Base-by-base conservation (phyloP, 2,888 invertebrate genomes). In the Melieria crassipennis region DNA sequence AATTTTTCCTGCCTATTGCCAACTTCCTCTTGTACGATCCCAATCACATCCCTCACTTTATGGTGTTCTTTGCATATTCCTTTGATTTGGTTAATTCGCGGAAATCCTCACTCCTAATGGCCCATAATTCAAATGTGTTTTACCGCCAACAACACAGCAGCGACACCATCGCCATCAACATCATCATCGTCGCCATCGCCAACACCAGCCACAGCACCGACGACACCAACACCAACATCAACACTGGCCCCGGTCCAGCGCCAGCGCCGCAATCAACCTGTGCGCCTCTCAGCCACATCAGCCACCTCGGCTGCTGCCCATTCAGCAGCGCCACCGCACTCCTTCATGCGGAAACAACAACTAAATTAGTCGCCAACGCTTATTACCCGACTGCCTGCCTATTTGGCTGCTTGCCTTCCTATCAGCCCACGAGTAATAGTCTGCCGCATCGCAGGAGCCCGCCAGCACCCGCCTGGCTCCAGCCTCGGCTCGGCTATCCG, bases 301-400 rank as follows among this genome's bases (percentile, higher is more conserved):
- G 30, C 3, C 30, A 30, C 30, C 30, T 30, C 30, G 30, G 30
- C 30, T 30, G 30, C 30, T 30, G 30, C 30, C 30, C 30, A 30
- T 30, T 30, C 30, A 30, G 30, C 30, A 30, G 30, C 30, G 30
- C 30, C 30, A 30, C 2, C 30, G 30, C 30, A 30, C 30, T 30
- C 30, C 30, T 30, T 30, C 30, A 30, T 30, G 2, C 30, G 16
- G 45, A 65, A 62, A 70, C 58, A 65, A 65, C 30, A 11, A 50
- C 47, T 60, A 61, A 65, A 65, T 65, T 70, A 70, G 65, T 65
- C 70, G 65, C 65, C 61, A 61, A 65, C 70, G 65, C 65, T 65
- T 70, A 60, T 65, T 60, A 45, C 52, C 56, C 45, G 42, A 56
- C 58, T 56, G 48, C 64, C 64, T 52, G 16, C 16, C 16, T 16